Percentiles rank a stretch among this genome's conserved stretches.
Evolutionary conservation across 1,140 invertebrate species (phyloP).

Genomic region (Panagrolaimus sp.): DNA sequence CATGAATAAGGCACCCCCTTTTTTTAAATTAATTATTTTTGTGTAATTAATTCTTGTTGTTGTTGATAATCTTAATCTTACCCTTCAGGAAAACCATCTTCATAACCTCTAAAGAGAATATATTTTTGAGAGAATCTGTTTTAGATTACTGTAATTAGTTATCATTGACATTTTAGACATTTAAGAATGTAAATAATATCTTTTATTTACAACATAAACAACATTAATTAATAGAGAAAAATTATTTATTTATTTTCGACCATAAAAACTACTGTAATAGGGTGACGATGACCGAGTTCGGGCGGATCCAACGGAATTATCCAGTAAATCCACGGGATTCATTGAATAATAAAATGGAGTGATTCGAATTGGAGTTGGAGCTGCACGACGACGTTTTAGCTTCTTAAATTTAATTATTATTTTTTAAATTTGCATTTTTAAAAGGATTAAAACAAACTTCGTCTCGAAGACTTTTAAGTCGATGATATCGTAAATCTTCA

Average conservation of each 20-base stretch:
- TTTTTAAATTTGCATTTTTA: background rate
- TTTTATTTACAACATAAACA: background rate
- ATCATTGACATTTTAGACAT: too few species aligned
- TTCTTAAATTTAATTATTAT: background rate
- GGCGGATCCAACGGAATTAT: background rate
- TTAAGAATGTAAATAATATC: too few species aligned
- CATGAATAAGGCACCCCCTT: too few species aligned
- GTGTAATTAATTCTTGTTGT: too few species aligned
- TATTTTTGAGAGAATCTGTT: too few species aligned
- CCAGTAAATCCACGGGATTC: conserved; percentile 22
- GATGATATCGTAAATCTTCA: background rate
- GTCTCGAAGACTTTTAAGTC: conserved; percentile 11
- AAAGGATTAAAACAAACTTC: background rate
- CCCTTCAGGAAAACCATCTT: too few species aligned
- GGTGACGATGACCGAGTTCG: background rate
- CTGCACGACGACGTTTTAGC: conserved; percentile 16
- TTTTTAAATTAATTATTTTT: too few species aligned
- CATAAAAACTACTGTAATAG: conserved; percentile 6
- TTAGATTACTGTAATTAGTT: too few species aligned
- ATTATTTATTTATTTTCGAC: background rate
- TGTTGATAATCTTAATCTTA: too few species aligned
- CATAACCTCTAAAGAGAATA: too few species aligned
- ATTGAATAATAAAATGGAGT: conserved; percentile 24
- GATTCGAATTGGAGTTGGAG: conserved; percentile 17
- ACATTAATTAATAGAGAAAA: background rate